Evolutionary conservation across 2,797 vertebrate genomes (phyloP), one percentile per base, ranked within the genome.

Genomic region (Rachycentron canadum): DNA sequence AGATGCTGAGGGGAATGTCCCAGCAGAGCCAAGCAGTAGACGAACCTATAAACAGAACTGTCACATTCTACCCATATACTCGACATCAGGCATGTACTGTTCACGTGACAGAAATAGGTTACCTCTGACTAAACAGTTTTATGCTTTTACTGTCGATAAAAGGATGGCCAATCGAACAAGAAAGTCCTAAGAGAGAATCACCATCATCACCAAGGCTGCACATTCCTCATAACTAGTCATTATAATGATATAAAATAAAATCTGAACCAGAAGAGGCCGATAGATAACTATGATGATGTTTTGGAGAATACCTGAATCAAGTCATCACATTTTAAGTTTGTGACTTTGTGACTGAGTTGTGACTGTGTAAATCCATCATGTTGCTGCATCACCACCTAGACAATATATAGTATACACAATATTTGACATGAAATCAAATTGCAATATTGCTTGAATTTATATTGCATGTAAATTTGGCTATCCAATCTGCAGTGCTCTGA

Each of bases 21-120:
- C 86, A 47, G 82, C 81, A 77, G 82, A 86, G 90, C 81, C 88
- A 92, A 87, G 90, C 86, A 88, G 89, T 89, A 92, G 86, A 89
- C 83, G 81, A 85, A 87, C 85, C 93, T 93, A 94, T 86, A 93
- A 94, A 94, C 87, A 92, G 92, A 92, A 81, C 73, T 52, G 82
- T 55, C 76, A 85, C 91, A 93, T 92, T 91, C 88, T 82, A 79
- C 61, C 76, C 82, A 81, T 85, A 69, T 63, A 72, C 76, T 71
- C 76, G 38, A 49, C 81, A 76, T 85, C 67, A 84, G 80, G 61
- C 79, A 69, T 84, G 74, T 41, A 62, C 56, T 41, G 19, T 62
- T 88, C 85, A 78, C 34, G 17, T 71, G 68, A 87, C 71, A 73
- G 43, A 73, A 88, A 87, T 72, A 84, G 65, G 62, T 87, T 72